A percentile compares a stretch with the other conserved stretches of the same genome.
Conservation (phyloP, 2,888 invertebrate species). For the Sphecodes monilicornis region DNA sequence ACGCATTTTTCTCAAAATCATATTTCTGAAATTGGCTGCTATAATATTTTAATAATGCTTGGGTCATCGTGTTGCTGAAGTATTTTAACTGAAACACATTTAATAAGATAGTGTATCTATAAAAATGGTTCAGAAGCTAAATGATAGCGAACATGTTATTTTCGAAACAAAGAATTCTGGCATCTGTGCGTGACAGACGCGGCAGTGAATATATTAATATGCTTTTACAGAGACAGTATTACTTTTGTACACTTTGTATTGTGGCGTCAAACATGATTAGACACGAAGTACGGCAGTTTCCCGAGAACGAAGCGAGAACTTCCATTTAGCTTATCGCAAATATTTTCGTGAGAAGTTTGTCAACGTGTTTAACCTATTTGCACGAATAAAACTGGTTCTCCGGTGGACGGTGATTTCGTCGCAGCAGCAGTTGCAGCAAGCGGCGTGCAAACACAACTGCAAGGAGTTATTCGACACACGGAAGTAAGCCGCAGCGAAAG, state of each 20-base stretch:
- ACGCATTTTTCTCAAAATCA: too few species aligned
- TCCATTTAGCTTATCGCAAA: background rate
- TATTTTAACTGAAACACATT: background rate
- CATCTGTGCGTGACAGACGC: too few species aligned
- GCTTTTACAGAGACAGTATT: too few species aligned
- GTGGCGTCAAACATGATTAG: background rate
- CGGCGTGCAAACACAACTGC: constrained; percentile 1
- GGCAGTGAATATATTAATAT: too few species aligned
- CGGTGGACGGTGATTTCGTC: background rate
- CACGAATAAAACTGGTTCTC: background rate
- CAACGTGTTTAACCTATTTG: background rate
- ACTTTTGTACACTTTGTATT: too few species aligned
- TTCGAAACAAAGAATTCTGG: too few species aligned
- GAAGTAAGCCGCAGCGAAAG: constrained; percentile 30
- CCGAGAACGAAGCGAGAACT: background rate
- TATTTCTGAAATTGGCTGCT: too few species aligned
- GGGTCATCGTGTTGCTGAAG: background rate
- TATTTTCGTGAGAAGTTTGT: background rate
- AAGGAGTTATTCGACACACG: background rate
- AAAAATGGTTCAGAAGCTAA: too few species aligned
- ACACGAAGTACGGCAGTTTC: background rate
- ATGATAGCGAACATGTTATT: too few species aligned
- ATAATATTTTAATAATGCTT: too few species aligned
- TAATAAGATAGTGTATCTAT: background rate
- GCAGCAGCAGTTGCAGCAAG: background rate